A percentile compares a stretch with the other conserved stretches of the same genome.
Conservation (phyloP, 37 sponge, comb jelly and placozoan genomes). For the Corticium candelabrum region DNA sequence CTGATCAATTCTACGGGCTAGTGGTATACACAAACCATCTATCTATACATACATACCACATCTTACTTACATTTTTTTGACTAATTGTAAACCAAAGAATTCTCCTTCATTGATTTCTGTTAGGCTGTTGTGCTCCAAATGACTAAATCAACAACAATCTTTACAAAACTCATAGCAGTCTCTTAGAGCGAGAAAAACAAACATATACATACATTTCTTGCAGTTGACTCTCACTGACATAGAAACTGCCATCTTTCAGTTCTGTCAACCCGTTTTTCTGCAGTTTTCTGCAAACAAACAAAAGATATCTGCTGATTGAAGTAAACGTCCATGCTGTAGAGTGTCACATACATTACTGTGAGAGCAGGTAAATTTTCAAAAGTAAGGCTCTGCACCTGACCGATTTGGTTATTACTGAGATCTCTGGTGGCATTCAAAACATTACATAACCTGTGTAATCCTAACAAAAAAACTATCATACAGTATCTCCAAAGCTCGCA, state of each 20-base stretch:
- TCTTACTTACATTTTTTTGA: not conserved
- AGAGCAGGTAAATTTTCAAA: not conserved
- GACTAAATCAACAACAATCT: slow-evolving; percentile 2
- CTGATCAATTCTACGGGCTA: no score
- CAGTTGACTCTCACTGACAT: not conserved
- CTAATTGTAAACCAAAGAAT: not conserved
- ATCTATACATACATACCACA: no score
- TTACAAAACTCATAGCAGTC: not conserved
- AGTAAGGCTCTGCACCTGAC: not conserved
- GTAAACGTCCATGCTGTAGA: no score
- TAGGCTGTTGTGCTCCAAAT: not conserved
- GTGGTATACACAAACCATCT: no score
- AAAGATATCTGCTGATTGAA: not conserved
- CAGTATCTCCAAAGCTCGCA: not conserved
- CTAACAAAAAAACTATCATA: not conserved
- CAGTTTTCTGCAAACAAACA: not conserved
- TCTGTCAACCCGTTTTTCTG: not conserved
- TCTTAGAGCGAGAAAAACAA: not conserved
- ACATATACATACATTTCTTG: not conserved
- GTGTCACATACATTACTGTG: not conserved
- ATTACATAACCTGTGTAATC: not conserved
- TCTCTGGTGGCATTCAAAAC: not conserved
- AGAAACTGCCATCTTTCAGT: not conserved
- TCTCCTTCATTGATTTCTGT: not conserved
- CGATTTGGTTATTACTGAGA: not conserved